Evolutionary conservation across 2,888 invertebrate genomes (phyloP).

Genomic region (Ceratothoa steindachneri): DNA sequence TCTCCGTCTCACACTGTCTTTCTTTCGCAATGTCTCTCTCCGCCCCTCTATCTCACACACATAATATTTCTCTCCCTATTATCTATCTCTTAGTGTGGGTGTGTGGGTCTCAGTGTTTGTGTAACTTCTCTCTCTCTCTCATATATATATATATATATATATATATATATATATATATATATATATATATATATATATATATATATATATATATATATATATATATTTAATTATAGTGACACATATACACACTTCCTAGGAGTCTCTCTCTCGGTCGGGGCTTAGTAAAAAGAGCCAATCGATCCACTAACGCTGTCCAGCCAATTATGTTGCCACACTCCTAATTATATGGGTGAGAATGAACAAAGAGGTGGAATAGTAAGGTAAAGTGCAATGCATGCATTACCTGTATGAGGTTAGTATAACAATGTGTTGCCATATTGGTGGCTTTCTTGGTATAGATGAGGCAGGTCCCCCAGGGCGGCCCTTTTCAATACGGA

Average conservation of each 20-base stretch:
- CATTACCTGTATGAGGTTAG: no score
- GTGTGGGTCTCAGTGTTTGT: no score
- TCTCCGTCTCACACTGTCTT: slow-evolving; percentile 14
- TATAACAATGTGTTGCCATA: no score
- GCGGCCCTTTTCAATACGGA: neutral
- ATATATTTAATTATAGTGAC: neutral
- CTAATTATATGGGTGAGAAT: no score
- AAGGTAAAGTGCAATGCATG: no score
- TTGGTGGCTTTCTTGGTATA: no score
- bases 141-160: slow-evolving; percentile 1
- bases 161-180: slow-evolving; percentile 20
- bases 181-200: slow-evolving; percentile 21
- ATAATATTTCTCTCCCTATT: neutral
- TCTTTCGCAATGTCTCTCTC: neutral
- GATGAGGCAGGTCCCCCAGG: no score
- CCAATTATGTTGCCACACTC: no score
- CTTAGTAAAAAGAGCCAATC: no score
- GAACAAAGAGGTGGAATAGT: no score
- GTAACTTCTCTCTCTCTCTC: neutral
- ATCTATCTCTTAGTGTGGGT: no score
- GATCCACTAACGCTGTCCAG: no score
- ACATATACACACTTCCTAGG: neutral
- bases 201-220: slow-evolving; percentile 18
- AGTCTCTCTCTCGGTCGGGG: neutral
- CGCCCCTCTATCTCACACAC: slow-evolving; percentile 2